Evolutionary conservation across 2,113 vertebrate genomes (phyloP), one percentile per base, ranked within the genome.

Genomic region (Neotoma lepida): DNA sequence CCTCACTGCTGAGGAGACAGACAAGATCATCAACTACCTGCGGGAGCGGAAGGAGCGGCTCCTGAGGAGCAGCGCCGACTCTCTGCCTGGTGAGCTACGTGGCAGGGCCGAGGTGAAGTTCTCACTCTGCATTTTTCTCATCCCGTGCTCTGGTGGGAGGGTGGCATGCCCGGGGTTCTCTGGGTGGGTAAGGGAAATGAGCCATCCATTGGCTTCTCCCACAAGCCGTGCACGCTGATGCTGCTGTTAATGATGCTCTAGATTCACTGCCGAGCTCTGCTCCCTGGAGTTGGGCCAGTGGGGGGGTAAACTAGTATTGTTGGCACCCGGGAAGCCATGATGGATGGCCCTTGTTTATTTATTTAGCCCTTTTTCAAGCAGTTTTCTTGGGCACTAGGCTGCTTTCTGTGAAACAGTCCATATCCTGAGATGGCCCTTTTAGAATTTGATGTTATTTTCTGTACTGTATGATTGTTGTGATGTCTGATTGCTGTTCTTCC

Each of bases 21-120:
- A 99, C 85, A 98, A 98, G 96, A 98, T 99, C 24, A 99, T 99
- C 88, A 99, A 98, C 39, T 99, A 99, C 97, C 97, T 99, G 96
- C 98, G 99, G 71, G 99, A 99, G 88, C 99, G 99, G 94, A 98
- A 99, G 95, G 98, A 99, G 33, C 98, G 99, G n/a, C 96, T 99
- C 3, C 95, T 99, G 66, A 97, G 99, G 88, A 98, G 98, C 28
- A 97, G 97, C 86, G 58, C 96, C 10, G 99, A 99, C 4, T 81
- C 99, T 94, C 98, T 98, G 81, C 80, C 98, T 97, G 98, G 99
- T 99, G 97, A 98, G 98, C 97, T 94, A 96, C 96, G 95, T 61
- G 0, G 95, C 95, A 97, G 97, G 90, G 97, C 94, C 66, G 96
- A 96, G 97, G 85, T 97, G 96, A 97, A 97, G 95, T 97, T 97